Evolutionary conservation across 2,797 vertebrate species (phyloP), one percentile per base, ranked within the genome.

Genomic region (Lindbergichthys nudifrons): DNA sequence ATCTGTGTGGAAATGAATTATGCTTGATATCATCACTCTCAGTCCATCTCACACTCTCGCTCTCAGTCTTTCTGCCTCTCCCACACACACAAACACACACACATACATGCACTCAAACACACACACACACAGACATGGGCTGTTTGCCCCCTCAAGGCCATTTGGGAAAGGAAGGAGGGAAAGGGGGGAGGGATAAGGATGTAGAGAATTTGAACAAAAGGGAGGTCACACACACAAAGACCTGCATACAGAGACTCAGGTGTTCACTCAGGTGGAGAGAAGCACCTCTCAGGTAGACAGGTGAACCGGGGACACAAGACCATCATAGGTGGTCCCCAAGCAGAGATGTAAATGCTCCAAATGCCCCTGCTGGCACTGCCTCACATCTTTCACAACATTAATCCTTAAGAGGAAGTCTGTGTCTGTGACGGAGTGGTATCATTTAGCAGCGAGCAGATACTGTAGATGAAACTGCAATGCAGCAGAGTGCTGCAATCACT

Each of bases 381-480:
- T 74, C 64, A 66, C 70, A 72, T 73, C 70, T 80, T 85, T 87
- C 77, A 69, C 78, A 79, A 51, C 53, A 53, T 72, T 76, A 81
- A 81, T 73, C 62, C 75, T 68, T 68, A 48, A 71, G 69, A 77
- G 72, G 63, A 78, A 74, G 70, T 58, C 43, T 47, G 58, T 56
- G 47, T 70, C 47, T 14, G 51, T 88, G 87, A 89, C 83, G 69
- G 85, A 90, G 73, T 61, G 77, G 79, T 21, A 80, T 69, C 85
- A 84, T 86, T 91, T 89, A 88, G 86, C 75, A 57, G 80, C 15
- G 13, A 79, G 72, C 76, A 80, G 86, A 86, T 75, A 81, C 70
- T 77, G 83, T 71, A 70, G 80, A 78, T 70, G 80, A 74, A 83
- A 84, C 85, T 80, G 86, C 86, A 88, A 30, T 88, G 87, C 86